phyloP scores from a whole-genome alignment of 1,140 invertebrate species.

The Sinella curviseta region DNA sequence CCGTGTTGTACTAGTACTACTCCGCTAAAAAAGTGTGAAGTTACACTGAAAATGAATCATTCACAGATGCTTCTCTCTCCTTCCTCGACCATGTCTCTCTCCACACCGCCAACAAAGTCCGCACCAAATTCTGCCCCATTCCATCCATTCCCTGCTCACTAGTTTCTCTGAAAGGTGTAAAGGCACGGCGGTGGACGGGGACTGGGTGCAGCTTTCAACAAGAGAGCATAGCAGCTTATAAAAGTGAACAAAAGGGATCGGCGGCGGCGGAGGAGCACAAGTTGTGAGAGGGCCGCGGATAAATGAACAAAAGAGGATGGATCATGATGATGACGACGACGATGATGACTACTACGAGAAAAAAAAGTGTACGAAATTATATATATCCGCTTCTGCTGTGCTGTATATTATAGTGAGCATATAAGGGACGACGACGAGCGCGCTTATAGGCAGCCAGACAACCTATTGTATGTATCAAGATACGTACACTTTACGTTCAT shows the following conservation, averaged over 20 bases:
- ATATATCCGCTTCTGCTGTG: no score
- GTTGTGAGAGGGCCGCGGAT: background rate
- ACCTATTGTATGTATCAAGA: background rate
- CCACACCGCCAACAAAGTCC: background rate
- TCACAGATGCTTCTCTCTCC: no score
- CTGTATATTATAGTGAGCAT: no score
- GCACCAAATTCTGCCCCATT: background rate
- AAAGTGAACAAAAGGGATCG: background rate
- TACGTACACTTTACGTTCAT: background rate
- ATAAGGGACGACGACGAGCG: no score
- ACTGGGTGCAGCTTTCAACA: background rate
- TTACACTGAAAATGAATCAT: no score
- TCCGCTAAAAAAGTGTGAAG: no score
- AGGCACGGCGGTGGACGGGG: background rate
- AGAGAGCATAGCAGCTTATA: no score
- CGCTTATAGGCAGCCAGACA: no score
- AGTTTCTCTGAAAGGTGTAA: background rate
- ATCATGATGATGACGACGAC: no score
- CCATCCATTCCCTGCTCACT: background rate
- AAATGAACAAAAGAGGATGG: background rate
- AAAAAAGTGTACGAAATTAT: no score
- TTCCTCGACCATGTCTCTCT: background rate
- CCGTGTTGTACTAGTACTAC: no score
- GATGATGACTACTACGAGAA: background rate
- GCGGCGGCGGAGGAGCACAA: background rate